phyloP scores from a whole-genome alignment of 2,113 vertebrate genomes.

The Lynx canadensis region DNA sequence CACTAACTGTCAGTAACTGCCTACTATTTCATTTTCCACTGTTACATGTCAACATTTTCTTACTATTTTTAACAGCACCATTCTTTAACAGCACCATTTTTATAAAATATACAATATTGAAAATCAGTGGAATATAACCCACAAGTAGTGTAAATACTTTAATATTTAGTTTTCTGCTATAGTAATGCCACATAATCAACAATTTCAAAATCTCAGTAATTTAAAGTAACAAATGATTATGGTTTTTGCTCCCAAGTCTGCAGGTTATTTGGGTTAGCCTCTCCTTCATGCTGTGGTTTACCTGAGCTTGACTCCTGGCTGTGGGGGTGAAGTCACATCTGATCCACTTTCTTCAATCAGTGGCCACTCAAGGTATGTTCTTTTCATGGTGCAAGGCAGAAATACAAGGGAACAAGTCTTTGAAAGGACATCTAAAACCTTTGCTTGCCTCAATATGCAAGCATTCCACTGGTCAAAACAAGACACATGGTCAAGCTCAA shows the following conservation, averaged over 20 bases:
- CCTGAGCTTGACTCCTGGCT: neutral
- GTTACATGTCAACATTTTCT: neutral
- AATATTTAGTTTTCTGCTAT: neutral
- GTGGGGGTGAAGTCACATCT: neutral
- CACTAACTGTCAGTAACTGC: neutral
- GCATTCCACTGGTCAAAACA: neutral
- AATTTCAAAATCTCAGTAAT: neutral
- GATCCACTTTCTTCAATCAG: neutral
- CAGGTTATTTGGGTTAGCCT: neutral
- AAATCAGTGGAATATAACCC: neutral
- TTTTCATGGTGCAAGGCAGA: neutral
- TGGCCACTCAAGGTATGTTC: neutral
- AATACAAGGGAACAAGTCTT: neutral
- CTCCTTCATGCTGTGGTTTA: neutral
- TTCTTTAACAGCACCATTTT: neutral
- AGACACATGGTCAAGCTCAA: neutral
- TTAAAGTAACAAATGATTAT: neutral
- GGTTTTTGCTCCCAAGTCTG: neutral
- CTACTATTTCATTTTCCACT: neutral
- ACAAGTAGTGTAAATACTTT: neutral
- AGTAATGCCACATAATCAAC: neutral
- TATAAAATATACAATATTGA: neutral
- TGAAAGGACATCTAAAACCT: neutral
- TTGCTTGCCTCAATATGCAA: neutral
- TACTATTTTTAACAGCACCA: neutral